Conservation (phyloP, 2,797 vertebrate species). For the Chiroxiphia lanceolata region DNA sequence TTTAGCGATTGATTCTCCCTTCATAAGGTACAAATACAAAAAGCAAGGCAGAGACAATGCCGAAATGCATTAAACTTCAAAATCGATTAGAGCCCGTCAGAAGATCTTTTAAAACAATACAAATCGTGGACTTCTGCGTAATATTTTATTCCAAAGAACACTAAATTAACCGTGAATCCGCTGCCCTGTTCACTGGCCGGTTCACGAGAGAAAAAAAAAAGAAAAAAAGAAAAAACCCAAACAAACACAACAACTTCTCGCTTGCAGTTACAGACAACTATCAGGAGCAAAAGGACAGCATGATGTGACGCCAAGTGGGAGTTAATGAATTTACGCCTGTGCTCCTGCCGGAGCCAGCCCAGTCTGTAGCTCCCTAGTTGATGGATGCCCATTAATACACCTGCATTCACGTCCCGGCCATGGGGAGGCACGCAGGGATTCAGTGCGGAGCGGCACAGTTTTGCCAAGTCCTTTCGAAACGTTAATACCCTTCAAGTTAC, state of each 20-base stretch:
- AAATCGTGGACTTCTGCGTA: neutral
- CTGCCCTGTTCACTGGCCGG: neutral
- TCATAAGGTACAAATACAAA: slow-evolving; percentile 25
- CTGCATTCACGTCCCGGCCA: slow-evolving; percentile 54
- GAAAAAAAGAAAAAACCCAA: neutral
- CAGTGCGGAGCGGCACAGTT: slow-evolving; percentile 13
- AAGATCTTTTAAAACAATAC: slow-evolving; percentile 10
- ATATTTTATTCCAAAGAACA: slow-evolving; percentile 32
- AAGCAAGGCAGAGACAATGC: neutral
- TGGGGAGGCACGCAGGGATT: slow-evolving; percentile 23
- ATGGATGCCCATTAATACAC: slow-evolving; percentile 52
- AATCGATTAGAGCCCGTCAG: neutral
- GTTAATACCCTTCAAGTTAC: slow-evolving; percentile 56
- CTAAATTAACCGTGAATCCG: neutral
- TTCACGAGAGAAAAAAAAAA: neutral
- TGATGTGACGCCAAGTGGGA: slow-evolving; percentile 12
- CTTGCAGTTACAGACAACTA: slow-evolving; percentile 5
- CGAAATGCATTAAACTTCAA: slow-evolving; percentile 1
- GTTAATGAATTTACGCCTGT: slow-evolving; percentile 22
- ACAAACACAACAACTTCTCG: slow-evolving; percentile 6
- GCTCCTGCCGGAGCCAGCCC: slow-evolving; percentile 1
- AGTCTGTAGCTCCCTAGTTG: slow-evolving; percentile 8
- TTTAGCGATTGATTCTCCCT: slow-evolving; percentile 34
- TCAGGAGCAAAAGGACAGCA: neutral
- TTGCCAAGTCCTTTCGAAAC: slow-evolving; percentile 50